Conservation (phyloP, 35 echinoderm and acorn worm genomes). For the Antedon bifida region DNA sequence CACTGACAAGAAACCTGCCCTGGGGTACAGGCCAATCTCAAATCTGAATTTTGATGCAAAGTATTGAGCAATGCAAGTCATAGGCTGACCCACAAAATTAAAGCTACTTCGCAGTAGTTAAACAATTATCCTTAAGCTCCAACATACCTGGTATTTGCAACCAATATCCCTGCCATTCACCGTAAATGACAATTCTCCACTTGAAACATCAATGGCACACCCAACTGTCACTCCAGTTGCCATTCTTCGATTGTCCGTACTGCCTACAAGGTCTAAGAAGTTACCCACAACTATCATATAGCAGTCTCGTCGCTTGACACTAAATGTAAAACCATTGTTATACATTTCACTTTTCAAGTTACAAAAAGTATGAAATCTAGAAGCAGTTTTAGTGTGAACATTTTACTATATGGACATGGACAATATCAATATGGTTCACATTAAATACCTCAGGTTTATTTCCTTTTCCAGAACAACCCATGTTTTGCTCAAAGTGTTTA, state of each 20-base stretch:
- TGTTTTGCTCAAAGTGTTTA: constrained; percentile 63
- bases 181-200: constrained; percentile 65
- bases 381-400: too few relatives aligned
- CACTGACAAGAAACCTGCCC: too few relatives aligned
- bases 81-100: too few relatives aligned
- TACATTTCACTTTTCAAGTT: too few relatives aligned
- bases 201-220: constrained; percentile 51
- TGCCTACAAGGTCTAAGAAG: constrained; percentile 61
- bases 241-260: constrained; percentile 57
- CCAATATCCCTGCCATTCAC: constrained; percentile 86
- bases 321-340: constrained; percentile 15
- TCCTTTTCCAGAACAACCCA: constrained; percentile 82
- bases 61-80: too few relatives aligned
- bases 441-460: too few relatives aligned
- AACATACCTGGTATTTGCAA: constrained; percentile 54
- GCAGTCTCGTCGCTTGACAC: constrained; percentile 77
- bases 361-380: too few relatives aligned
- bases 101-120: too few relatives aligned
- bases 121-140: too few relatives aligned
- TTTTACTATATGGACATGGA: neutral
- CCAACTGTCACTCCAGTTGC: constrained; percentile 75
- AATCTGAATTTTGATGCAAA: too few relatives aligned
- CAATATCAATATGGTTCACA: too few relatives aligned
- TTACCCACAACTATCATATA: constrained; percentile 84
- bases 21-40: too few relatives aligned